phyloP scores from a whole-genome alignment of 2,888 invertebrate species.

The Clistopyga incitator region DNA sequence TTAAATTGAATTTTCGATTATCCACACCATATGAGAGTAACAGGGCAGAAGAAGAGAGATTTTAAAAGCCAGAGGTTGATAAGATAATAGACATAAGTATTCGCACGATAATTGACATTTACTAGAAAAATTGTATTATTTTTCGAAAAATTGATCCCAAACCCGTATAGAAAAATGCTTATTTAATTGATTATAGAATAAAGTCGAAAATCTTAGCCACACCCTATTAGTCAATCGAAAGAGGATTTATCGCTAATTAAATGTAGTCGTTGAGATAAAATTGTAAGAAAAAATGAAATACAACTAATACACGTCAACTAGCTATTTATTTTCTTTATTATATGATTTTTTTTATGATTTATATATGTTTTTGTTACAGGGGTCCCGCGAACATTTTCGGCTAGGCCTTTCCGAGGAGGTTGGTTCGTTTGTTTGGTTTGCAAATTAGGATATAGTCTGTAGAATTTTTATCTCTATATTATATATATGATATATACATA shows the following conservation, averaged over 20 bases:
- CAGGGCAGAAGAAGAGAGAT: not conserved
- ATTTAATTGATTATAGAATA: constrained; percentile 22
- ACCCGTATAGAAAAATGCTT: constrained; percentile 27
- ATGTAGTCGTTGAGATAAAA: not conserved
- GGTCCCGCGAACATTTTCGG: constrained; percentile 83
- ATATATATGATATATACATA: constrained; percentile 55
- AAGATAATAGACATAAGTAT: not conserved
- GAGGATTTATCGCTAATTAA: not conserved
- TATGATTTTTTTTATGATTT: constrained; percentile 83
- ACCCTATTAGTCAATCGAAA: constrained; percentile 2
- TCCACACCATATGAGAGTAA: constrained; percentile 1
- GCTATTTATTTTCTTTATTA: constrained; percentile 76
- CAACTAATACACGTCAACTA: constrained; percentile 61
- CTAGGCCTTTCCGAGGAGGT: constrained; percentile 84
- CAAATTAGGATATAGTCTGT: constrained; percentile 82
- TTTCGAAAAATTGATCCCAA: not conserved
- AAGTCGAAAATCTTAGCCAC: not conserved
- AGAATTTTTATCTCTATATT: constrained; percentile 78
- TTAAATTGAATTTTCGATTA: constrained; percentile 29
- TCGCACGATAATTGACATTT: not conserved
- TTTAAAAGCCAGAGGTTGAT: not conserved
- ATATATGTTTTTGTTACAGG: constrained; percentile 84
- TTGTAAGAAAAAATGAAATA: constrained; percentile 14
- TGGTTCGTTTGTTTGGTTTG: constrained; percentile 83
- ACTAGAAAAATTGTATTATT: constrained; percentile 17